These are phyloP conservation scores for Dolichotis patagonum DNA, from an alignment of 2,113 vertebrate genomes.

Conservation along the genomic window DNA sequence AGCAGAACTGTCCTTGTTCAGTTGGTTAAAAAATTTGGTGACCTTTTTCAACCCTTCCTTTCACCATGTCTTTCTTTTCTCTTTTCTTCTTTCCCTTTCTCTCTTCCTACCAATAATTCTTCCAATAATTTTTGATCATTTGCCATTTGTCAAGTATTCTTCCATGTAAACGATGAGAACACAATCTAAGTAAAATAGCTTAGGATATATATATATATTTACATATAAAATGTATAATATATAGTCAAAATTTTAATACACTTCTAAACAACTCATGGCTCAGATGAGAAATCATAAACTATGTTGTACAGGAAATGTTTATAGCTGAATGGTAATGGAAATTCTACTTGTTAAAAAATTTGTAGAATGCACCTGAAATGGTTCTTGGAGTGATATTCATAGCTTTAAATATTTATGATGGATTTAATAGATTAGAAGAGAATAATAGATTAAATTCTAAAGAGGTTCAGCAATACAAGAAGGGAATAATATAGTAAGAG, in stretches of 20 bases:
- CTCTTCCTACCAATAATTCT: background rate
- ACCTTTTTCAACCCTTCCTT: background rate
- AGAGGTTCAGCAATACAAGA: background rate
- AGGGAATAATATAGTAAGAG: background rate
- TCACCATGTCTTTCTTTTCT: background rate
- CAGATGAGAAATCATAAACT: background rate
- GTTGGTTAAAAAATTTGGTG: background rate
- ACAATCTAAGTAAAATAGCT: background rate
- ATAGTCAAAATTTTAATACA: background rate
- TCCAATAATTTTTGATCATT: background rate
- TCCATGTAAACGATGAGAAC: background rate
- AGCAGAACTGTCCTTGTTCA: background rate
- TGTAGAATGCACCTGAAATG: background rate
- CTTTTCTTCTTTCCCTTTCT: background rate
- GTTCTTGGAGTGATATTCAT: background rate
- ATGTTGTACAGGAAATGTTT: background rate
- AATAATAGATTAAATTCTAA: background rate
- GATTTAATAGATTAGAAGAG: slow-evolving; percentile 7
- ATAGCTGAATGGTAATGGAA: background rate
- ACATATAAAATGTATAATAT: background rate
- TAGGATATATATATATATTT: background rate
- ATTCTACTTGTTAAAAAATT: background rate
- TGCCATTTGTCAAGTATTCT: background rate
- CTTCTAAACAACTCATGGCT: background rate
- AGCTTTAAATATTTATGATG: background rate